Evolutionary conservation across 1,140 invertebrate genomes (phyloP), one percentile per base, ranked within the genome.

Genomic region (Diachasmimorpha longicaudata): DNA sequence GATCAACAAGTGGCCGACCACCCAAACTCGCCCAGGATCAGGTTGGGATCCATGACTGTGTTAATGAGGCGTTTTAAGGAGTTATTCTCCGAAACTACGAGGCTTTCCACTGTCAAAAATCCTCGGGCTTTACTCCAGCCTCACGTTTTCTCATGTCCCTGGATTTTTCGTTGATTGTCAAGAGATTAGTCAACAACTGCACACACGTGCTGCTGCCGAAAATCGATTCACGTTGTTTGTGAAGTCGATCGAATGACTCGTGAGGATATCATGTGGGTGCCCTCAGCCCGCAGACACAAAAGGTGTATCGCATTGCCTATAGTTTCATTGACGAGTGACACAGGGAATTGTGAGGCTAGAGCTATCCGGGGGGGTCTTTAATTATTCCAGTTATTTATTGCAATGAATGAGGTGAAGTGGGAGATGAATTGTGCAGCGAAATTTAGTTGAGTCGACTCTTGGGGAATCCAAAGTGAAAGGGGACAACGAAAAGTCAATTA

Each of bases 251-350:
- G 19, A 6, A 10, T 66, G 55, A 72, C 52, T 72, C n/a, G 21
- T 74, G 58, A 10, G 0, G 16, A 25, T 31, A 48, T 31, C 21
- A 75, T 75, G 74, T 58, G 74, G 74, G 74, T 71, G 68, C 74
- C 74, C 74, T 75, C 63, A 75, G 74, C 74, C 74, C 74, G 69
- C 68, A 75, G 37, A 52, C 2, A 4, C 14, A 25, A 63, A 63
- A 63, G 58, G 58, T 63, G 58, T 63, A 63, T 63, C 58, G 23
- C 14, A 63, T 63, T 63, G 58, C 58, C 13, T 11, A 52, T 25
- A 3, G 6, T 2, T 58, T 11, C 58, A 63, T 63, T 8, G 23
- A 63, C 10, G 31, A 31, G 6, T 31, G 31, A 63, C 19, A 63
- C 58, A 1, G n/a, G n/a, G 21, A 63, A 63, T 63, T 19, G 21